Percentiles rank a stretch among this genome's conserved stretches.
These are phyloP conservation scores for Nymphicus hollandicus DNA, from an alignment of 2,113 vertebrate species.

Conservation along the genomic window DNA sequence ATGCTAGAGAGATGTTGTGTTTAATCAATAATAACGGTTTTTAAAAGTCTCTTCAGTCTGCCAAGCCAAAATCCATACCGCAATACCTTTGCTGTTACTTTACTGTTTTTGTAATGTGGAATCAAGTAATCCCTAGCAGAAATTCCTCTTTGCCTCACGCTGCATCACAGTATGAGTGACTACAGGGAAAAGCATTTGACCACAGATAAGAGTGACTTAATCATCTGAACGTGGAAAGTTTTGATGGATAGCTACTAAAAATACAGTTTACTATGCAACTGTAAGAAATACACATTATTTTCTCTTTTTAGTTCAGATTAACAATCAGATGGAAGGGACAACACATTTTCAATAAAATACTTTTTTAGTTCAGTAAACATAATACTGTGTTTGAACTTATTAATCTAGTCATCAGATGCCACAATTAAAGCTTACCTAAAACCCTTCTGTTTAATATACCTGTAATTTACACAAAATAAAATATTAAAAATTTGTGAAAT, in stretches of 20 bases:
- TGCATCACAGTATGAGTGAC: neutral
- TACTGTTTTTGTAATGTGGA: neutral
- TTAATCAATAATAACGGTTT: neutral
- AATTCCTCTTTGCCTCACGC: neutral
- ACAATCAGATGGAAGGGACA: neutral
- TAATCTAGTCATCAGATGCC: neutral
- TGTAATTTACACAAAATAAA: constrained; percentile 14
- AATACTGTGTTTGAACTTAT: neutral
- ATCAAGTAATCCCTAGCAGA: neutral
- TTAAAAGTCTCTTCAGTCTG: neutral
- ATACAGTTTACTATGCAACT: neutral
- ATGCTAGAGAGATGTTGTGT: neutral
- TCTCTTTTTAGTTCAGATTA: neutral
- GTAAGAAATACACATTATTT: neutral
- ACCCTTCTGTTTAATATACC: neutral
- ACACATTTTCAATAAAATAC: neutral
- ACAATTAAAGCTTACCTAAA: neutral
- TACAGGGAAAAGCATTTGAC: neutral
- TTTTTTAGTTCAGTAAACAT: neutral
- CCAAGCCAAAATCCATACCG: neutral
- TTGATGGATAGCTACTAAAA: neutral
- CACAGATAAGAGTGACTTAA: neutral
- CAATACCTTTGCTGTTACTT: neutral
- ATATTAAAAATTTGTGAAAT: neutral
- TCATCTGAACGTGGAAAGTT: neutral